Conservation (phyloP, 1,140 invertebrate species). For the Drosophila setifemur region DNA sequence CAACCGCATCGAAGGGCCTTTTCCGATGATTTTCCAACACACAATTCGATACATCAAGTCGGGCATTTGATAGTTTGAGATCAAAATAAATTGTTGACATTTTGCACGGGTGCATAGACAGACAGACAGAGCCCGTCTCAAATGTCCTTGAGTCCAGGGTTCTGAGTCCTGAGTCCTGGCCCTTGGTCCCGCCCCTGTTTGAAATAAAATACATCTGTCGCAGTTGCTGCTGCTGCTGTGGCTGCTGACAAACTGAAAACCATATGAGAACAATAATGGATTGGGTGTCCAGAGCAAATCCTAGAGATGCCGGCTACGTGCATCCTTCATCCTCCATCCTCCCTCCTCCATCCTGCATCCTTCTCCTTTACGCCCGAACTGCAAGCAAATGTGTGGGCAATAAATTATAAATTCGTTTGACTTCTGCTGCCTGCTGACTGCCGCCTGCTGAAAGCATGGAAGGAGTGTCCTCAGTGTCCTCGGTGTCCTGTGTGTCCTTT, state of each 20-base stretch:
- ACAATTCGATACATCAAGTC: conserved; percentile 45
- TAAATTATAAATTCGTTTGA: conserved; percentile 81
- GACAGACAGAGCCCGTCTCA: not conserved
- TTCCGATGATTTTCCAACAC: not conserved
- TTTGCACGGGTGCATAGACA: conserved; percentile 26
- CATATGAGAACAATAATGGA: conserved; percentile 79
- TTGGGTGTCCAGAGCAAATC: conserved; percentile 39
- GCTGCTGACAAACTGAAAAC: conserved; percentile 68
- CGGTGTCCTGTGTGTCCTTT: conserved; percentile 7
- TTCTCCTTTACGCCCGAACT: conserved; percentile 67
- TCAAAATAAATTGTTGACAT: conserved; percentile 57
- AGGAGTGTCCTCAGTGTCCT: not conserved
- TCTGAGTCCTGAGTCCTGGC: not conserved
- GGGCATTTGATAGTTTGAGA: conserved; percentile 48
- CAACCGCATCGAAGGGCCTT: not conserved
- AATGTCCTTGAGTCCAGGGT: conserved; percentile 16
- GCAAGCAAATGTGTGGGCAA: conserved; percentile 67
- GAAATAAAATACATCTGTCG: conserved; percentile 61
- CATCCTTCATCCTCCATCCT: too few relatives aligned
- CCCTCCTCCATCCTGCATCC: too few relatives aligned
- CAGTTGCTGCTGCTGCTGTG: conserved; percentile 18
- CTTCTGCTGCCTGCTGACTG: conserved; percentile 62
- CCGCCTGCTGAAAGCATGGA: conserved; percentile 40
- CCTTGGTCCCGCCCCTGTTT: conserved; percentile 26
- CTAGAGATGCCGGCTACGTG: conserved; percentile 36